Evolutionary conservation across 2,888 invertebrate genomes (phyloP).

Genomic region (Sesia apiformis): DNA sequence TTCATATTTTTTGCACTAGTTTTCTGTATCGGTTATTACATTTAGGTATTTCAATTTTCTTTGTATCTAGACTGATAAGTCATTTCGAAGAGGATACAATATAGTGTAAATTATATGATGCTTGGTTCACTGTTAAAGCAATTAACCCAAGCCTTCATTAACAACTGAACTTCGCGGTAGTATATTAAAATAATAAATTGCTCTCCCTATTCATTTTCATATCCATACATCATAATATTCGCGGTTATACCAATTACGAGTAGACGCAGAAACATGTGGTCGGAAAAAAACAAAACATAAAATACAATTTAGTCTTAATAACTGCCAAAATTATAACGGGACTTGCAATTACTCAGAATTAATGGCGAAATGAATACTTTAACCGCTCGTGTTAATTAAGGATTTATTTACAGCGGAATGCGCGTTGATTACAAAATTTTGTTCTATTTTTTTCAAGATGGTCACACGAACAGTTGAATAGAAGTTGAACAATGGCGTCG

Average conservation of each 20-base stretch:
- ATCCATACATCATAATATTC: constrained; percentile 51
- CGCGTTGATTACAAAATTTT: not conserved
- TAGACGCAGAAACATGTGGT: constrained; percentile 45
- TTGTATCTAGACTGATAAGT: too few relatives aligned
- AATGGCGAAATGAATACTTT: constrained; percentile 73
- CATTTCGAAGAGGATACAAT: too few relatives aligned
- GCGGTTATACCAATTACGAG: constrained; percentile 55
- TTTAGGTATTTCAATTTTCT: too few relatives aligned
- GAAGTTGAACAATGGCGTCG: too few relatives aligned
- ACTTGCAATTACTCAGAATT: constrained; percentile 66
- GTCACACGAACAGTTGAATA: too few relatives aligned
- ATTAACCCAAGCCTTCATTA: constrained; percentile 24
- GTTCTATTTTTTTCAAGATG: not conserved
- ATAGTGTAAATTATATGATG: not conserved
- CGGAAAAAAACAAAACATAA: constrained; percentile 52
- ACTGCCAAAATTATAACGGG: constrained; percentile 54
- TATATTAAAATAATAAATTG: constrained; percentile 40
- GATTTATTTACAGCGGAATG: constrained; percentile 44
- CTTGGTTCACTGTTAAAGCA: constrained; percentile 15
- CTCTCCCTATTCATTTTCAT: constrained; percentile 49
- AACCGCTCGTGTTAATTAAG: constrained; percentile 65
- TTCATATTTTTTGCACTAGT: too few relatives aligned
- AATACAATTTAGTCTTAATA: constrained; percentile 58
- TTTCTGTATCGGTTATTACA: too few relatives aligned
- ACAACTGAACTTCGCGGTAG: constrained; percentile 20